Evolutionary conservation across 1,140 invertebrate species (phyloP), one percentile per base, ranked within the genome.

Genomic region (Marisa cornuarietis): DNA sequence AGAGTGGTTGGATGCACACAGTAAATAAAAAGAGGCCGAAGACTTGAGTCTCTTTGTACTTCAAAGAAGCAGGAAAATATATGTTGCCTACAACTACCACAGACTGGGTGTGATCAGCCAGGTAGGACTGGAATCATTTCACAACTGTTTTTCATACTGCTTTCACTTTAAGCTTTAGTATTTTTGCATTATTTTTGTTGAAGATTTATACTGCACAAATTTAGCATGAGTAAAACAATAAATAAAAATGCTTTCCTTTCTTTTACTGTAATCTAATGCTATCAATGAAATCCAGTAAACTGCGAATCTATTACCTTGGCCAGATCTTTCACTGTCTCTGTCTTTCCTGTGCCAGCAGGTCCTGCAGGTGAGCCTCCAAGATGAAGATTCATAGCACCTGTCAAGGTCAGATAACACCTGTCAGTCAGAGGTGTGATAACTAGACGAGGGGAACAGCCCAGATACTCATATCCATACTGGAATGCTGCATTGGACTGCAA

Each of bases 371-470:
- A 90, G 0, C 88, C 90, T 90, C 94, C 95, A 78, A 96, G 90
- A 90, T 96, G 94, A 79, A 96, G 91, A 87, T 96, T 95, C 20
- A 96, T 92, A 16, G 96, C 96, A 16, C 95, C 96, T 7, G 88
- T 90, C 76, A 91, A 81, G 16, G 90, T 91, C 22, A 91, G 85
- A 78, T 90, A 91, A 78, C 90, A 96, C 80, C 95, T 76, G 79
- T 91, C 91, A 72, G 91, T 91, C 7, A 91, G 84, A 24, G 90
- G 90, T 5, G 91, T 92, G 63, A 92, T 91, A n/a, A 92, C 90
- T 14, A 92, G 85, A n/a, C 91, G 82, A 22, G 88, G 85, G 13
- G 90, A 90, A 79, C 90, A 91, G 20, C 91, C 91, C 58, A 91
- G 85, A 81, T 91, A 91, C 83, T 91, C 91, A 81, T 91, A 91